Percentiles rank a stretch among this genome's conserved stretches.
Conservation (phyloP, 2,888 invertebrate species). For the Calameuta filiformis region DNA sequence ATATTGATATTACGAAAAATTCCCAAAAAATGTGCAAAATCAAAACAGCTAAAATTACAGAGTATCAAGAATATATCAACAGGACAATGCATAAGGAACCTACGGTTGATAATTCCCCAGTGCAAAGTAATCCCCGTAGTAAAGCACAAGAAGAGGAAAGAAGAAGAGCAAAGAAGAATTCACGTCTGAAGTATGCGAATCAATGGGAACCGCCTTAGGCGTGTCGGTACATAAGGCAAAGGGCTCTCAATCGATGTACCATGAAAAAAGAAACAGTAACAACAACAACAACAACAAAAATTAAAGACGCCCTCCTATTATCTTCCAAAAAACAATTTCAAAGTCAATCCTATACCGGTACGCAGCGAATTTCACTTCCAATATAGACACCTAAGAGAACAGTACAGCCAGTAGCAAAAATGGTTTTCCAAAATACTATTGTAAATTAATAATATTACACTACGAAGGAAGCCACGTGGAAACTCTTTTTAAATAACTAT, state of each 20-base stretch:
- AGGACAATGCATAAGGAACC: background rate
- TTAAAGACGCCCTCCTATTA: slow-evolving; percentile 3
- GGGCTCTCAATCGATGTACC: slow-evolving; percentile 38
- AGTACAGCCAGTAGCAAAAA: background rate
- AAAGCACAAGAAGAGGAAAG: slow-evolving; percentile 24
- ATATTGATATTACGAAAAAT: background rate
- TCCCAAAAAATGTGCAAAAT: background rate
- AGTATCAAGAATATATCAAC: background rate
- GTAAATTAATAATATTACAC: too few species aligned
- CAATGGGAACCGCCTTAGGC: slow-evolving; percentile 53
- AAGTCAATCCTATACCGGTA: background rate
- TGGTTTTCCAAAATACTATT: too few species aligned
- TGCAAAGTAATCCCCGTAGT: slow-evolving; percentile 12
- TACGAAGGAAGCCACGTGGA: too few species aligned
- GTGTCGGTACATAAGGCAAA: slow-evolving; percentile 46
- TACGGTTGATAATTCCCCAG: slow-evolving; percentile 12
- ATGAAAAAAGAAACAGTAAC: background rate
- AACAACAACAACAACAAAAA: slow-evolving; percentile 19
- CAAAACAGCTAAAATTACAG: background rate
- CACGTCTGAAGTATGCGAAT: background rate
- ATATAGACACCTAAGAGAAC: background rate
- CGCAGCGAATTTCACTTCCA: background rate
- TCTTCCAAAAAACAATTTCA: background rate
- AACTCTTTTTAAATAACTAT: too few species aligned
- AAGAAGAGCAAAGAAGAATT: slow-evolving; percentile 13